A percentile compares a stretch with the other conserved stretches of the same genome.
These are phyloP conservation scores for Gopherus flavomarginatus DNA, from an alignment of 2,113 vertebrate species.

Conservation along the genomic window DNA sequence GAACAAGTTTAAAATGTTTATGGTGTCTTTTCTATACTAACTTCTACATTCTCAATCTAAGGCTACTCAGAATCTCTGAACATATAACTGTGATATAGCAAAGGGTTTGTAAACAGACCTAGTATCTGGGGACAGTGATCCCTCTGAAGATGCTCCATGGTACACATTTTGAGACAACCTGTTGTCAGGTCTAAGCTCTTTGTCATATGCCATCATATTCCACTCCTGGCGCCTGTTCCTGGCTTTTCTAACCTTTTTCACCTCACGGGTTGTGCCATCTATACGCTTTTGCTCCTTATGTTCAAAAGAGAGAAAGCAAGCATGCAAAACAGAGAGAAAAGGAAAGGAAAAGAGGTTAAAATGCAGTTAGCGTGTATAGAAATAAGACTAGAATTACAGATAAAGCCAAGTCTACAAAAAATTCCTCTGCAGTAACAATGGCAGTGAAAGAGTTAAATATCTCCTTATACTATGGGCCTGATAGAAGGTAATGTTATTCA, in stretches of 20 bases:
- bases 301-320: conserved; percentile 77
- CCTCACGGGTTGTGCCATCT: conserved; percentile 96
- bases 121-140: conserved; percentile 97
- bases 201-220: conserved; percentile 99
- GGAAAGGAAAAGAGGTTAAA: conserved; percentile 80
- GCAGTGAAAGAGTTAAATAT: neutral
- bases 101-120: conserved; percentile 83
- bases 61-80: conserved; percentile 12
- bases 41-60: neutral
- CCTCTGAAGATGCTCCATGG: conserved; percentile 94
- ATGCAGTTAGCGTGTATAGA: conserved; percentile 68
- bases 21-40: neutral
- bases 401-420: conserved; percentile 27
- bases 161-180: conserved; percentile 92
- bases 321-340: conserved; percentile 77
- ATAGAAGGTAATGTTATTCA: neutral
- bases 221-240: conserved; percentile 98
- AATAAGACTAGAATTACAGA: conserved; percentile 57
- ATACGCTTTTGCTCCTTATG: conserved; percentile 94
- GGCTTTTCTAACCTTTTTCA: conserved; percentile 99
- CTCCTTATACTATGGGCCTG: neutral
- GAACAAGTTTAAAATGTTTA: neutral
- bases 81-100: conserved; percentile 21
- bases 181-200: conserved; percentile 97
- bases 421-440: conserved; percentile 10